Percentiles rank a stretch among this genome's conserved stretches.
Evolutionary conservation across 2,888 invertebrate species (phyloP).

Genomic region (Drosophila mettleri): DNA sequence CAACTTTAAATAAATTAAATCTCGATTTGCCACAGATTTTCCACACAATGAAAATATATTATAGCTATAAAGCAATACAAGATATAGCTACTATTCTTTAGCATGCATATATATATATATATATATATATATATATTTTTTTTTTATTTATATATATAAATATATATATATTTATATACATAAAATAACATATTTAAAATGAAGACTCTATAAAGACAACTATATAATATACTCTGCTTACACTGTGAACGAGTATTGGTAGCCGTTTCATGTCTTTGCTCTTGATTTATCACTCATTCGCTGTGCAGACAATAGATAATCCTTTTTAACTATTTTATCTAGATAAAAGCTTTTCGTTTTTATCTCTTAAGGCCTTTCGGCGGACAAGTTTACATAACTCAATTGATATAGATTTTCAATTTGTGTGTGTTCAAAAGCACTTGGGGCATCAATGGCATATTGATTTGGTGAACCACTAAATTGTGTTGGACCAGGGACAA

Average conservation of each 20-base stretch:
- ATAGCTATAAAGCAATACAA: no score
- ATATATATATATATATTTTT: no score
- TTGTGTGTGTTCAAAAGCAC: slow-evolving; percentile 12
- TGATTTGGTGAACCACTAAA: slow-evolving; percentile 49
- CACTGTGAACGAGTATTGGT: not conserved
- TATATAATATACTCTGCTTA: not conserved
- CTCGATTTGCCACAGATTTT: no score
- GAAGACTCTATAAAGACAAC: not conserved
- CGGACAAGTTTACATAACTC: slow-evolving; percentile 22
- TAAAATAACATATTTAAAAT: no score
- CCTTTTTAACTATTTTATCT: not conserved
- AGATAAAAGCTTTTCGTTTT: not conserved
- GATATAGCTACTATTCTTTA: no score
- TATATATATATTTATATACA: no score
- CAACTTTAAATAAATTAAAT: no score
- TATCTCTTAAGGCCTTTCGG: not conserved
- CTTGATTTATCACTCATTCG: not conserved
- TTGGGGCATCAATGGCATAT: slow-evolving; percentile 56
- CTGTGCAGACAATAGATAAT: not conserved
- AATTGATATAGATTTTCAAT: slow-evolving; percentile 28
- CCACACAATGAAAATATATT: no score
- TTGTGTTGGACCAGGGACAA: slow-evolving; percentile 26
- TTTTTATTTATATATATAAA: no score
- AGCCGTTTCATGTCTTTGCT: not conserved
- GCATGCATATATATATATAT: no score